These are phyloP conservation scores for Beaufortia kweichowensis DNA, from an alignment of 2,113 vertebrate genomes.

Conservation along the genomic window DNA sequence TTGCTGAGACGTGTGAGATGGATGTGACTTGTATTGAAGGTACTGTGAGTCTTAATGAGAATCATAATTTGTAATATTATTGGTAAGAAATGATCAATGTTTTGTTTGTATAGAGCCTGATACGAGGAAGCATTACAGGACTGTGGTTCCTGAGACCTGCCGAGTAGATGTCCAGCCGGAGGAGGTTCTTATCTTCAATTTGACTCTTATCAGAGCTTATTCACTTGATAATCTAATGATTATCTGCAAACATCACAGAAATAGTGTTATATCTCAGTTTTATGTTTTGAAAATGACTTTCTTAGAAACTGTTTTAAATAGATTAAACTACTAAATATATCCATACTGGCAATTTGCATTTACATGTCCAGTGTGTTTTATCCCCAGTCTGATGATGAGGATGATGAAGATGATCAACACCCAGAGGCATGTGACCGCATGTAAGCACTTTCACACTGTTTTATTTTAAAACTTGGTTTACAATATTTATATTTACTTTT, in stretches of 20 bases:
- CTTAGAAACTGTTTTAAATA: too few species aligned
- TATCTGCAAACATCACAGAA: too few species aligned
- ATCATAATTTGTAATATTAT: not conserved
- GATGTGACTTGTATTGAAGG: slow-evolving; percentile 67
- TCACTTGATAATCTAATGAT: too few species aligned
- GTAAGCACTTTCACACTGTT: not conserved
- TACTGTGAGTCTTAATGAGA: slow-evolving; percentile 43
- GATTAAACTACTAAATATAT: not conserved
- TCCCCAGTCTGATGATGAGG: not conserved
- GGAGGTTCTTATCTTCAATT: slow-evolving; percentile 66
- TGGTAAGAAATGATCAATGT: not conserved
- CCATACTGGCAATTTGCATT: not conserved
- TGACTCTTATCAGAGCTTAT: not conserved
- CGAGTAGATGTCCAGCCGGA: slow-evolving; percentile 70
- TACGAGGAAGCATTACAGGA: slow-evolving; percentile 39
- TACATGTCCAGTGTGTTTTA: slow-evolving; percentile 5
- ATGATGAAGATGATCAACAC: not conserved
- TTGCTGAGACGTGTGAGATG: slow-evolving; percentile 85
- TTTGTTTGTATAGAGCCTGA: not conserved
- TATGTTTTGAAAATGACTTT: too few species aligned
- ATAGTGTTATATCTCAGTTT: too few species aligned
- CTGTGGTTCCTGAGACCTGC: slow-evolving; percentile 85
- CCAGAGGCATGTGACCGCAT: not conserved
- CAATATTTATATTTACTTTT: not conserved
- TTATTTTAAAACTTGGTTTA: not conserved